These are phyloP conservation scores for Siniperca chuatsi DNA, from an alignment of 2,113 vertebrate genomes.

Conservation along the genomic window DNA sequence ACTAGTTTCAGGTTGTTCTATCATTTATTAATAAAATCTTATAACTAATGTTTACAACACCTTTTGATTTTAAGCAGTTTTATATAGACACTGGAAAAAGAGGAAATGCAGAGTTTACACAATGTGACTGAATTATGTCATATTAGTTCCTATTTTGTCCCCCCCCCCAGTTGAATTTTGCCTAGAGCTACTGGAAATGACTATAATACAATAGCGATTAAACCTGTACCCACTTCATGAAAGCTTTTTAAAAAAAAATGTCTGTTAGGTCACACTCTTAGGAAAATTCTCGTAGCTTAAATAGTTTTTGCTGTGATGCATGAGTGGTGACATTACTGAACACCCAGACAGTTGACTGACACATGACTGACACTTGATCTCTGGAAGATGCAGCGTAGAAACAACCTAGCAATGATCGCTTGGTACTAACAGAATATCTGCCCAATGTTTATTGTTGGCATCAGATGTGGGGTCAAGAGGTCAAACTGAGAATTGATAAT, in stretches of 20 bases:
- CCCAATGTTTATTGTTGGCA: neutral
- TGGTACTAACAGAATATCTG: neutral
- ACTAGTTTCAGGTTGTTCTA: neutral
- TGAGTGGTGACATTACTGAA: neutral
- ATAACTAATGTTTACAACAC: no score
- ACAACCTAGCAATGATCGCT: neutral
- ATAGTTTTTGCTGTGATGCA: neutral
- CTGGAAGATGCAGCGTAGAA: neutral
- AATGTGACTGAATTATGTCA: neutral
- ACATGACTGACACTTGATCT: neutral
- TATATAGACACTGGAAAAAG: neutral
- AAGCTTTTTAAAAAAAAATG: neutral
- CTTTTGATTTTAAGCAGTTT: neutral
- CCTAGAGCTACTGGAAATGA: neutral
- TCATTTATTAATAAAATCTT: neutral
- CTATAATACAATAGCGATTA: neutral
- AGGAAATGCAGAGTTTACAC: constrained; percentile 1
- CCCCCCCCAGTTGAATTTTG: neutral
- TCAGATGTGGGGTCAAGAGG: neutral
- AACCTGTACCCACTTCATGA: neutral
- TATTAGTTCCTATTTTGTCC: neutral
- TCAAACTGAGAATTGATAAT: neutral
- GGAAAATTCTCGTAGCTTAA: neutral
- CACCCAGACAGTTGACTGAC: neutral
- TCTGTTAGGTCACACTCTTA: neutral